Conservation (phyloP, 2,113 vertebrate species). For the Poeciliopsis occidentalis region DNA sequence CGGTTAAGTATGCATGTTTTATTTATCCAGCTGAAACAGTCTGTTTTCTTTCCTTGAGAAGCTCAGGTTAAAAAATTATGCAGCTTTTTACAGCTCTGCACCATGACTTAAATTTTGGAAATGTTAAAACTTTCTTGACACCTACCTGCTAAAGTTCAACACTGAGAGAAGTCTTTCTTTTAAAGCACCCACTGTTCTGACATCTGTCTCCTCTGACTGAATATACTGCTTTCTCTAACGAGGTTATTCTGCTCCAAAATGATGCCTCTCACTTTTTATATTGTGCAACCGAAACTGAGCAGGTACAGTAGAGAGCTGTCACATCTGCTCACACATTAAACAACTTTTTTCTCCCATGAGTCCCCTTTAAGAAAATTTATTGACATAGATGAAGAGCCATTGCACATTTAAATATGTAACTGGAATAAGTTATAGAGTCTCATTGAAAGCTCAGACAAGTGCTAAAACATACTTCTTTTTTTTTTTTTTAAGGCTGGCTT, state of each 20-base stretch:
- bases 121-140: conserved; percentile 9
- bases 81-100: background rate
- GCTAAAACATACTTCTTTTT: conserved; percentile 48
- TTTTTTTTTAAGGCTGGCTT: conserved; percentile 34
- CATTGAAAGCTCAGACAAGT: conserved; percentile 13
- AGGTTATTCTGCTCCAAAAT: conserved; percentile 34
- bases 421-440: conserved; percentile 26
- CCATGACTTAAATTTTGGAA: background rate
- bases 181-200: conserved; percentile 23
- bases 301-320: conserved; percentile 23
- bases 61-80: background rate
- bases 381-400: conserved; percentile 7
- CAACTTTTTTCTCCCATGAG: conserved; percentile 12
- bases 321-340: conserved; percentile 24
- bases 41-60: background rate
- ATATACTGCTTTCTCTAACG: conserved; percentile 18
- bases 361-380: conserved; percentile 27
- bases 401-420: conserved; percentile 7
- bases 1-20: conserved; percentile 1
- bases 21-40: background rate
- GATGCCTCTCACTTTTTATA: conserved; percentile 35
- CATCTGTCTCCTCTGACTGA: conserved; percentile 31
- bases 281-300: conserved; percentile 23
- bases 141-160: conserved; percentile 10
- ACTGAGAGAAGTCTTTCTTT: conserved; percentile 15